Base-by-base conservation (phyloP, 2,797 vertebrate genomes). In the Alfaro cultratus region DNA sequence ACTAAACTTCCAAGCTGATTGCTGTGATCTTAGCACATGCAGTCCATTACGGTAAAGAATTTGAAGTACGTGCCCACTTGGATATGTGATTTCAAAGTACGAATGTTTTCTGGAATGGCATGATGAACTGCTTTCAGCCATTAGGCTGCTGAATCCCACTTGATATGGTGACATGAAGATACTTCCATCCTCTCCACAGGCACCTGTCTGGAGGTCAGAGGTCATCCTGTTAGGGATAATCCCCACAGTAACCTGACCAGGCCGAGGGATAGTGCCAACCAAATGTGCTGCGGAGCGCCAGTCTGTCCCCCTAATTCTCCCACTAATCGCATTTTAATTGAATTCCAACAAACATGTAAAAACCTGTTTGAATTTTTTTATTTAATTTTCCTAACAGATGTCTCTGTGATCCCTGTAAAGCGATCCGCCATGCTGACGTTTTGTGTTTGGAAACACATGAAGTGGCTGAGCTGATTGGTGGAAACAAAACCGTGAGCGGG, bases 301-400 rank as follows among this genome's bases (percentile, higher is more conserved):
- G 74, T 81, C 78, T 81, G 84, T 77, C 83, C 81, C 82, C 83
- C 85, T 92, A 95, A 95, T 94, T 86, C 95, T 85, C 85, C 88
- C 87, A 88, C 94, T 93, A 95, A 95, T 93, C 92, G 91, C 86
- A 91, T 94, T 94, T 94, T 93, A 93, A 96, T 95, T 95, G 94
- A 95, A 90, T 95, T 95, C 93, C 92, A 87, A 92, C 62, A 92
- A 95, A 96, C 94, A 92, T 92, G 94, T 95, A 96, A 96, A 93
- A 95, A 96, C 89, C 92, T 94, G 89, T 88, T 95, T 91, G 85
- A 79, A 92, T 96, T 95, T 96, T 95, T 95, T 95, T 96, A 92
- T 96, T 96, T 91, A 90, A 90, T 91, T 96, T 96, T 95, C 94
- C 86, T 95, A 96, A 93, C 96, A 96, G 96, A 96, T 95, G 94